Percentiles rank a stretch among this genome's conserved stretches.
Evolutionary conservation across 2,797 vertebrate species (phyloP).

Genomic region (Phyllotis vaccarum): DNA sequence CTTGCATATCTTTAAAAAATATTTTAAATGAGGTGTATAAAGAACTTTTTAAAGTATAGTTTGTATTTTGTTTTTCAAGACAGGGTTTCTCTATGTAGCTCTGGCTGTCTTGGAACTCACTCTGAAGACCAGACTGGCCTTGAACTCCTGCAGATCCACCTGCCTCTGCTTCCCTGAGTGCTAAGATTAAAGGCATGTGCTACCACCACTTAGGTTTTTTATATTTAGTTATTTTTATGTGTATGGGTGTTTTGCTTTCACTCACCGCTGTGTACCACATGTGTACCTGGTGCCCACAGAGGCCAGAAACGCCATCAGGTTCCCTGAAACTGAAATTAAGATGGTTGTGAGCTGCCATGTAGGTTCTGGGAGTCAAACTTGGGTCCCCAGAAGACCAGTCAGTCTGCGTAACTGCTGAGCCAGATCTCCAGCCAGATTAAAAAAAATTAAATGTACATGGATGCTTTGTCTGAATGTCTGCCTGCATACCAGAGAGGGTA

Average conservation of each 20-base stretch:
- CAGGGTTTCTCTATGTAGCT: background rate
- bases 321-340: background rate
- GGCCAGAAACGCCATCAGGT: background rate
- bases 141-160: background rate
- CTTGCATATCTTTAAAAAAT: background rate
- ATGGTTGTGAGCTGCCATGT: background rate
- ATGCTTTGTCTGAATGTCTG: background rate
- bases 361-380: background rate
- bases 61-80: background rate
- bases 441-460: background rate
- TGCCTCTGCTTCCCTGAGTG: background rate
- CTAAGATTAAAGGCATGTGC: too few species aligned
- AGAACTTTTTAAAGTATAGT: background rate
- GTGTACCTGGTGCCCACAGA: background rate
- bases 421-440: background rate
- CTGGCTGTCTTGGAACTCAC: background rate
- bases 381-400: background rate
- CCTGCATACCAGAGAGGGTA: background rate
- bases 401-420: background rate
- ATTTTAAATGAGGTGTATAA: background rate
- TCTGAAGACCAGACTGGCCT: background rate
- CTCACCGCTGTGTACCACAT: background rate
- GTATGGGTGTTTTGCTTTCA: background rate
- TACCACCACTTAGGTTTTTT: background rate
- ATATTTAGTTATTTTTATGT: background rate